These are phyloP conservation scores for Colinus virginianus DNA, from an alignment of 2,113 vertebrate species.

Conservation along the genomic window DNA sequence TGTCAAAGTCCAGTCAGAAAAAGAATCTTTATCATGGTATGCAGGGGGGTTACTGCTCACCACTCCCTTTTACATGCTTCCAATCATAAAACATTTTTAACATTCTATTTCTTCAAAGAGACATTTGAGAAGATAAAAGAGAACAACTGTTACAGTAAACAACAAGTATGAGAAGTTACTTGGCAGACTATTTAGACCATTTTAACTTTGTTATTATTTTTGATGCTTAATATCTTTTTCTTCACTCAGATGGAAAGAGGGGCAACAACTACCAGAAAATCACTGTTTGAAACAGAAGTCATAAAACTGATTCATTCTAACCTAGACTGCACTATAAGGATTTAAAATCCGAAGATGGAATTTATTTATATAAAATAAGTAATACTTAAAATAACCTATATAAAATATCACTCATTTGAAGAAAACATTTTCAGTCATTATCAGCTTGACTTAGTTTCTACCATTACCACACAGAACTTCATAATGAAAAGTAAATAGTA, in stretches of 20 bases:
- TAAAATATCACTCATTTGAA: background rate
- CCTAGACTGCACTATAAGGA: background rate
- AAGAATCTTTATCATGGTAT: background rate
- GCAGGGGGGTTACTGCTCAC: background rate
- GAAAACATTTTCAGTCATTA: background rate
- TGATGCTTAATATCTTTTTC: background rate
- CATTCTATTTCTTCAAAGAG: slow-evolving; percentile 11
- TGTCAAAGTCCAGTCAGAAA: background rate
- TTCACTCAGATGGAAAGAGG: background rate
- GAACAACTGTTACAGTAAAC: background rate
- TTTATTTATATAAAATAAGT: background rate
- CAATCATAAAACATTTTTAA: background rate
- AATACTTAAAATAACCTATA: too few species aligned
- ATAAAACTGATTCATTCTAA: background rate
- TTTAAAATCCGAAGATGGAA: background rate
- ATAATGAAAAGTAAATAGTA: background rate
- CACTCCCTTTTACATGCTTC: background rate
- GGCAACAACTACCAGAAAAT: background rate
- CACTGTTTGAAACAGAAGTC: background rate
- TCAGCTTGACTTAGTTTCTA: background rate
- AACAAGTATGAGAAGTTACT: background rate
- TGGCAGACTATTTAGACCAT: background rate
- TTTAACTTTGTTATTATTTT: background rate
- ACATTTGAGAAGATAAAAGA: slow-evolving; percentile 3
- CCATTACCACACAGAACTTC: background rate